These are phyloP conservation scores for Micromys minutus DNA, from an alignment of 2,113 vertebrate species.

Conservation along the genomic window DNA sequence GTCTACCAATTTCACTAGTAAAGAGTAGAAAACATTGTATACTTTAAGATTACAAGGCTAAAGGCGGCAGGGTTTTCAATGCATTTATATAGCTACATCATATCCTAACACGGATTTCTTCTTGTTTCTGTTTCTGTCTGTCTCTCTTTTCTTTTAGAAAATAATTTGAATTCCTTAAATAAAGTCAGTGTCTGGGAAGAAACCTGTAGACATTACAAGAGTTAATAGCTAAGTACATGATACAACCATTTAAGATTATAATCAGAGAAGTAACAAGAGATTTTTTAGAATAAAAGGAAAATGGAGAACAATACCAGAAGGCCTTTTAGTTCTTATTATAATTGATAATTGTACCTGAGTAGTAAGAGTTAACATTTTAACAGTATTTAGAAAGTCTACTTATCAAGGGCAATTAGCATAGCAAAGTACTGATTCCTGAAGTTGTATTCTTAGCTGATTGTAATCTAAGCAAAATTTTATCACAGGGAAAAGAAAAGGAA, in stretches of 20 bases:
- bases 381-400: background rate
- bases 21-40: accelerated
- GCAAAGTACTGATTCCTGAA: slow-evolving; percentile 44
- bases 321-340: background rate
- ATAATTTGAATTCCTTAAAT: background rate
- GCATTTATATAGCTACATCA: background rate
- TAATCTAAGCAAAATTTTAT: background rate
- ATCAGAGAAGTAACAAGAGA: background rate
- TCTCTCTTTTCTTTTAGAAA: background rate
- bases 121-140: no score
- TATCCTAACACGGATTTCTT: background rate
- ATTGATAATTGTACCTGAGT: background rate
- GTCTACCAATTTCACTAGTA: background rate
- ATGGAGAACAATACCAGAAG: background rate
- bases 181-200: background rate
- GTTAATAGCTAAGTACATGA: background rate
- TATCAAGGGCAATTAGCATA: slow-evolving; percentile 13
- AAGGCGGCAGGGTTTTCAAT: background rate
- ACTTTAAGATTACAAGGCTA: background rate
- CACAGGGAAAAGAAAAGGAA: background rate
- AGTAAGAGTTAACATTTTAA: background rate
- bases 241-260: background rate
- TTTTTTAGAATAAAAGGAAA: background rate
- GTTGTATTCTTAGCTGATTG: background rate
- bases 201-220: background rate